phyloP scores from a whole-genome alignment of 1,140 invertebrate genomes.

The Galleria mellonella region DNA sequence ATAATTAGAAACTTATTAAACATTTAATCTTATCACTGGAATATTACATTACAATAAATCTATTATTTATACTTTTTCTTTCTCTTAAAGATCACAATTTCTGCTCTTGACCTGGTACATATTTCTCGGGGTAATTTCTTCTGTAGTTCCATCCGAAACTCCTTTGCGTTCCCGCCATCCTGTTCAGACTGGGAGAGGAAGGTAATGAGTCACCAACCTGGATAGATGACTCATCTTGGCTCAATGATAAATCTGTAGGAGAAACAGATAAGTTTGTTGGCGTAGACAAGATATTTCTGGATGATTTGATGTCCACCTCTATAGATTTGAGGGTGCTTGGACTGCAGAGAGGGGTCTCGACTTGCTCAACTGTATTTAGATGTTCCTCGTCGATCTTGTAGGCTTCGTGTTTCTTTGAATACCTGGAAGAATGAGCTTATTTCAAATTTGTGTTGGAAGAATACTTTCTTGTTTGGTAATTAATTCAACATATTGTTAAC shows the following conservation, averaged over 20 bases:
- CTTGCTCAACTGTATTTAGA: constrained; percentile 54
- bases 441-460: background rate
- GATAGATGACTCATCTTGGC: constrained; percentile 36
- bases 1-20: no score
- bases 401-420: constrained; percentile 46
- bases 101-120: constrained; percentile 5
- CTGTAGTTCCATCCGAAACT: constrained; percentile 57
- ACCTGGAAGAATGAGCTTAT: constrained; percentile 32
- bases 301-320: constrained; percentile 46
- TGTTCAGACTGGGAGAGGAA: constrained; percentile 35
- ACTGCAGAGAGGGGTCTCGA: constrained; percentile 66
- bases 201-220: constrained; percentile 33
- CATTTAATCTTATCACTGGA: no score
- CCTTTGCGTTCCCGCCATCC: constrained; percentile 37
- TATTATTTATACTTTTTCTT: no score
- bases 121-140: constrained; percentile 34
- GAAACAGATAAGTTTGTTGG: constrained; percentile 33
- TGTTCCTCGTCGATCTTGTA: constrained; percentile 57
- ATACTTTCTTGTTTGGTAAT: background rate
- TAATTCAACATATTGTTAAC: no score
- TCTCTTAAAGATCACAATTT: no score
- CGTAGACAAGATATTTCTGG: constrained; percentile 31
- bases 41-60: background rate
- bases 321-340: constrained; percentile 51
- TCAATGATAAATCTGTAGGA: constrained; percentile 30